Evolutionary conservation across 2,113 vertebrate genomes (phyloP), one percentile per base, ranked within the genome.

Genomic region (Puffinus mauretanicus): DNA sequence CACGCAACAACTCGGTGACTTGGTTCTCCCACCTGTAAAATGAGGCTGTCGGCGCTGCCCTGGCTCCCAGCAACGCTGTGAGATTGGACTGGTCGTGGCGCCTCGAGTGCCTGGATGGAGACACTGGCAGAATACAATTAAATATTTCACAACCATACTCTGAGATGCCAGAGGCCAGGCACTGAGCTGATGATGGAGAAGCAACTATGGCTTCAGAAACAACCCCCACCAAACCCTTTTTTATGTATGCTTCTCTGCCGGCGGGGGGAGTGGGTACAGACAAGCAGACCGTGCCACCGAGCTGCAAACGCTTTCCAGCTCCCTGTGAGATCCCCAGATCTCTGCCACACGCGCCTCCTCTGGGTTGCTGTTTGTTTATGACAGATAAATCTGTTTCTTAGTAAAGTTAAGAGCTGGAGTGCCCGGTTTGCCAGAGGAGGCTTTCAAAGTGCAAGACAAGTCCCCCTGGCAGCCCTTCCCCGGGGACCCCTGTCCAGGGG

Each of bases 31-130:
- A 44, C 32, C 49, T 29, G 20, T 42, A 40, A 30, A 47, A 64
- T 1, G 14, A 80, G 57, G 49, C 30, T 1, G 0, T 58, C 0
- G 1, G 49, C 38, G n/a, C 26, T 34, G n/a, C 44, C 30, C 22
- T 10, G 15, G 55, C 44, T 80, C 32, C 67, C 46, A 30, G 72
- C 10, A n/a, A 26, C 1, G n/a, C 62, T 32, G 32, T 27, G 62
- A 80, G 79, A 40, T 55, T 65, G 69, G 57, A 40, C 44, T 15
- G 13, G 27, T 55, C 9, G 2, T 27, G 36, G 67, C 2, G 5
- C 26, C 40, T 60, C 2, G 2, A 42, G 24, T 54, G 40, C 69
- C 46, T 32, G 40, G 27, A 46, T 0, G 1, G 29, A 64, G 49
- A 24, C 26, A 10, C 46, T 44, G 30, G 46, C 67, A 70, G 38